Percentiles rank a stretch among this genome's conserved stretches.
phyloP scores from a whole-genome alignment of 2,797 vertebrate species.

The Thripadectes ignobilis region DNA sequence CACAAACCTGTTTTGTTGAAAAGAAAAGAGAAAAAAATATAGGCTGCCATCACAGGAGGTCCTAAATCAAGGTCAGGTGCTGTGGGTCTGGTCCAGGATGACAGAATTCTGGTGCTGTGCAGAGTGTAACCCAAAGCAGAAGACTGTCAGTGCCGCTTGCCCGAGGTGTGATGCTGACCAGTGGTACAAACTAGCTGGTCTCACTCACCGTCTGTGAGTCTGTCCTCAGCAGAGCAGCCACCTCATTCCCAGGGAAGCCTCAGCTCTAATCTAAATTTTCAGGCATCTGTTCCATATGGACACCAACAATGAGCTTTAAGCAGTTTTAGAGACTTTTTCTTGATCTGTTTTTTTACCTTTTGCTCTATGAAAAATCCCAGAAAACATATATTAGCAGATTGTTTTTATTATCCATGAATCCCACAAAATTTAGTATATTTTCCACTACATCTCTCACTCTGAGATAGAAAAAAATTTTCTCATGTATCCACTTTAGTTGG shows the following conservation, averaged over 20 bases:
- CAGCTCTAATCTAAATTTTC: neutral
- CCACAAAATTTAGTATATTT: neutral
- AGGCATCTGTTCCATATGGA: neutral
- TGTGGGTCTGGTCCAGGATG: neutral
- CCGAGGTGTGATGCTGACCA: accelerated
- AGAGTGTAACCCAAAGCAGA: neutral
- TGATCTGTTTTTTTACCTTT: neutral
- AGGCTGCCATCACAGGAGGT: neutral
- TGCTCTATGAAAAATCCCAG: neutral
- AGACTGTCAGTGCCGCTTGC: neutral
- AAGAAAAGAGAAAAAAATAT: neutral
- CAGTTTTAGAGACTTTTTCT: neutral
- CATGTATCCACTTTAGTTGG: neutral
- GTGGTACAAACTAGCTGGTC: neutral
- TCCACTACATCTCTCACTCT: neutral
- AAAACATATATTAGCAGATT: neutral
- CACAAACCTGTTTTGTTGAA: neutral
- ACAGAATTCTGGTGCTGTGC: neutral
- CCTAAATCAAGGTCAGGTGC: neutral
- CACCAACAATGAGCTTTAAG: neutral
- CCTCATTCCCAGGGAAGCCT: neutral
- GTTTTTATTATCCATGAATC: neutral
- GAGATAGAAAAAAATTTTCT: neutral
- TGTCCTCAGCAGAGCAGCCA: neutral
- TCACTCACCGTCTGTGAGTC: neutral